Evolutionary conservation across 2,888 invertebrate species (phyloP).

Genomic region (Schizaphis graminum): DNA sequence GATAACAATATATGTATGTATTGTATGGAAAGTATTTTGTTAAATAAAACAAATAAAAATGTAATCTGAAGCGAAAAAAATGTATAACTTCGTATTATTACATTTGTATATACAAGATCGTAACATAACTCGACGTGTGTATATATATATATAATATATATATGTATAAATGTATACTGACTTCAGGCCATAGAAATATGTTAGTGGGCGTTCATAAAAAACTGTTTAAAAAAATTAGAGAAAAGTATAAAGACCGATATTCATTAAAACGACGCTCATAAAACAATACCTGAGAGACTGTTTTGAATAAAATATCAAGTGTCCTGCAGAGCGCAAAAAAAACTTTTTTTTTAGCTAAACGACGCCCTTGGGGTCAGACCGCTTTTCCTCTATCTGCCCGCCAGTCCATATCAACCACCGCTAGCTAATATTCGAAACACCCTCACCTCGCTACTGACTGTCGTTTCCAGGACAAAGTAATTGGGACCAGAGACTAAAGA

Average conservation of each 20-base stretch:
- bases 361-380: conserved; percentile 63
- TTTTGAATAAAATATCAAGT: conserved; percentile 66
- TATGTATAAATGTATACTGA: not conserved
- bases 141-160: not conserved
- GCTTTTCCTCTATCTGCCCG: conserved; percentile 11
- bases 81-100: not conserved
- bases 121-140: too few relatives aligned
- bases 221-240: conserved; percentile 55
- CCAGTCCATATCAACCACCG: conserved; percentile 51
- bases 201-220: conserved; percentile 2
- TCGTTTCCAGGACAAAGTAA: conserved; percentile 56
- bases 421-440: conserved; percentile 54
- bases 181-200: not conserved
- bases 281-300: conserved; percentile 65
- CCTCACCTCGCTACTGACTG: conserved; percentile 17
- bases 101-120: not conserved
- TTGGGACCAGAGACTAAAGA: conserved; percentile 50
- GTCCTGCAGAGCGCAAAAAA: conserved; percentile 55
- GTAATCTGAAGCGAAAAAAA: not conserved
- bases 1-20: not conserved
- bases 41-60: not conserved
- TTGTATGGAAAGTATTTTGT: not conserved
- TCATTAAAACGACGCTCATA: conserved; percentile 63
- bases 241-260: conserved; percentile 59
- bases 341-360: conserved; percentile 51